Evolutionary conservation across 2,888 invertebrate species (phyloP).

Genomic region (Lasioglossum zephyrum): DNA sequence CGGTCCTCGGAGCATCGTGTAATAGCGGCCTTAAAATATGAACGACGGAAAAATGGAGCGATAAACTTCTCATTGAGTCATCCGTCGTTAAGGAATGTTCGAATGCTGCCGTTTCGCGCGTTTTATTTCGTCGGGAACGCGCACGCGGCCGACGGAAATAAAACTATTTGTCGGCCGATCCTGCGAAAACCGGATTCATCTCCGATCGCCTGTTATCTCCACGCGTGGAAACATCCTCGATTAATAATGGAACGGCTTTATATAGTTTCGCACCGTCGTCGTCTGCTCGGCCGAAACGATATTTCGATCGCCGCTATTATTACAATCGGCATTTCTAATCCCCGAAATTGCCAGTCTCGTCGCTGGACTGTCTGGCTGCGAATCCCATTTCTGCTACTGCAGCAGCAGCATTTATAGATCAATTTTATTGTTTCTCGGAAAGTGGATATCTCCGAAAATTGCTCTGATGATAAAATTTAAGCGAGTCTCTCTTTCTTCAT

Average conservation of each 20-base stretch:
- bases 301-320: conserved; percentile 5
- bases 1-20: conserved; percentile 64
- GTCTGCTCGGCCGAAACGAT: not conserved
- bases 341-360: not conserved
- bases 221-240: not conserved
- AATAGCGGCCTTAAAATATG: conserved; percentile 73
- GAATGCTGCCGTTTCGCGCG: conserved; percentile 71
- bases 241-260: not conserved
- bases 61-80: conserved; percentile 75
- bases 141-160: conserved; percentile 50
- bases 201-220: not conserved
- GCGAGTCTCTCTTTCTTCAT: not conserved
- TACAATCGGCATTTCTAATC: not conserved
- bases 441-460: not conserved
- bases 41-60: conserved; percentile 74
- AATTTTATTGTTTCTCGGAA: not conserved
- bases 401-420: not conserved
- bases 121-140: conserved; percentile 69
- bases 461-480: not conserved
- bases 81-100: conserved; percentile 67
- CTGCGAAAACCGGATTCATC: not conserved
- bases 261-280: not conserved
- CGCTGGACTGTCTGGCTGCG: not conserved
- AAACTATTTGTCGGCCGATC: conserved; percentile 66
- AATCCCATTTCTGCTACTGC: not conserved